Base-by-base conservation (phyloP, 2,888 invertebrate genomes). In the Limnephilus lunatus region DNA sequence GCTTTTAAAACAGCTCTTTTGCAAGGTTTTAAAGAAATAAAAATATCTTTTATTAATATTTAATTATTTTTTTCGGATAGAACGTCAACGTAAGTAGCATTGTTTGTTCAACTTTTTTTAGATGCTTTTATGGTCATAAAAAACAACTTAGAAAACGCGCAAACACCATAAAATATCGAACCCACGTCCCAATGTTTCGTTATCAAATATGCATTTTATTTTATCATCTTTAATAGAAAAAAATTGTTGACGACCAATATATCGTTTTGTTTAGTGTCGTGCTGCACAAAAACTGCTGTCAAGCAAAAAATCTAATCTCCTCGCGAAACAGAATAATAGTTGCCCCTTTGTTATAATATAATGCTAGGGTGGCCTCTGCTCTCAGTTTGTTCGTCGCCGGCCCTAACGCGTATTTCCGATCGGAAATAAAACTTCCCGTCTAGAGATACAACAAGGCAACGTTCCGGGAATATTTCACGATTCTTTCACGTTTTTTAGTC, bases 361-460 rank as follows among this genome's bases (percentile, higher is more conserved):
- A 44, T 44, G 14, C 15, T 68, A 7, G 25, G 25, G 25, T 19
- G 25, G 25, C 68, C 2, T 25, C 25, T 68, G 25, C 9, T 25
- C 25, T 68, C 44, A 25, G 86, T 48, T 44, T 85, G n/a, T 44
- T n/a, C n/a, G n/a, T 11, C 30, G 86, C 39, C 44, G 12, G 88
- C 88, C 90, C 90, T 90, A 32, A 39, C 90, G 85, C 68, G 81
- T 80, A 91, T 85, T 88, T 91, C 82, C 53, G 88, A 88, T 39
- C 91, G 91, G 91, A 91, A 88, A 91, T 91, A 91, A 82, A 88
- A 89, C 81, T 91, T 91, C 91, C 91, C 81, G 88, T 48, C 19
- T 44, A n/a, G 25, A 32, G 88, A 89, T 81, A 89, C 88, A 89
- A 80, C 88, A 39, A 80, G 35, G 81, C 88, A 25, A 89, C 25